Conservation (phyloP, 2,888 invertebrate species). For the Eudemis profundana region DNA sequence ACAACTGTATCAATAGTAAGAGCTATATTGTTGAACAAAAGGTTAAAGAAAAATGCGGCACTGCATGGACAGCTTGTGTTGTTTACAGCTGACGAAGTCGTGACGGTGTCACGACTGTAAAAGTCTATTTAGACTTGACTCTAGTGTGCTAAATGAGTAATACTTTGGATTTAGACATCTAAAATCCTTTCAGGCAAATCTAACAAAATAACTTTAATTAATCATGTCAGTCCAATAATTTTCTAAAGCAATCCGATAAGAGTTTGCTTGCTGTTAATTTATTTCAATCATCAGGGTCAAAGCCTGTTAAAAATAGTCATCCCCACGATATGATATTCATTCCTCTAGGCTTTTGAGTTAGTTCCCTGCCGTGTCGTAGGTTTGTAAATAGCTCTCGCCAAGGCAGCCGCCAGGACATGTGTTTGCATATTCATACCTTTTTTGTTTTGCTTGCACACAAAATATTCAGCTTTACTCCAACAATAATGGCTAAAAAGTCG, state of each 20-base stretch:
- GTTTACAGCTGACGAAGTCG: constrained; percentile 14
- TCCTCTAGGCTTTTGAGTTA: neutral
- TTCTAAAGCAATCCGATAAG: too few species aligned
- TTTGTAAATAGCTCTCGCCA: constrained; percentile 18
- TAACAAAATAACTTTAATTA: too few species aligned
- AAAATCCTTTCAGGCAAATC: too few species aligned
- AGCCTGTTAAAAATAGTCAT: too few species aligned
- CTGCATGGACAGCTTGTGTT: constrained; percentile 33
- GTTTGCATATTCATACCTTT: constrained; percentile 51
- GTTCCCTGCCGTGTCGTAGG: neutral
- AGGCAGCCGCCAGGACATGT: constrained; percentile 45
- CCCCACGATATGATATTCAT: too few species aligned
- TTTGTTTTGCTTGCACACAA: constrained; percentile 46
- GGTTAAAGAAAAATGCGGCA: constrained; percentile 42
- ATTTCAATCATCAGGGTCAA: too few species aligned
- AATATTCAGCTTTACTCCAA: constrained; percentile 42
- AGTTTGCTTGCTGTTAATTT: too few species aligned
- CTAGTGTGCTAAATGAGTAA: too few species aligned
- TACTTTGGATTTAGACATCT: too few species aligned
- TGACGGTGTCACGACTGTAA: constrained; percentile 9
- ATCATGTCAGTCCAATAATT: too few species aligned
- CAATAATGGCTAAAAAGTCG: constrained; percentile 29
- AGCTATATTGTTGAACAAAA: constrained; percentile 31
- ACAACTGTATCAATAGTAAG: constrained; percentile 59
- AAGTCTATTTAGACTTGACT: too few species aligned